Base-by-base conservation (phyloP, 2,113 vertebrate genomes). In the Eulemur rufifrons region DNA sequence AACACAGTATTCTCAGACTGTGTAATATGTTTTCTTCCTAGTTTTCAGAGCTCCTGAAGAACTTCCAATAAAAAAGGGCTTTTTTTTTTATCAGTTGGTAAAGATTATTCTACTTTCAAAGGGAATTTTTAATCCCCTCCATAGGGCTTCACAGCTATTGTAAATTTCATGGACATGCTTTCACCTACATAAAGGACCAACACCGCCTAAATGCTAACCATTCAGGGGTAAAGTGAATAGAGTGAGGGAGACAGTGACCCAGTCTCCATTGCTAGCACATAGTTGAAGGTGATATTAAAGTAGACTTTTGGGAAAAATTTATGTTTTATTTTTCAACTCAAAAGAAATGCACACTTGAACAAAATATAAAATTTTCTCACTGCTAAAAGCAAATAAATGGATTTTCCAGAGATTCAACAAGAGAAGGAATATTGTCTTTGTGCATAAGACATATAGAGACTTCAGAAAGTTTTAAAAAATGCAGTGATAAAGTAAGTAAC, bases 351-450 rank as follows among this genome's bases (percentile, higher is more conserved):
- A 25, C 66, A 80, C 20, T 87, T 91, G 21, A 93, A 68, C 56
- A 97, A 93, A 91, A 96, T 76, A 68, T 25, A 64, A 63, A 52
- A 82, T 0, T 34, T 85, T 96, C 89, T 17, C 94, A 88, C 6
- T 37, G 47, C 37, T 80, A 82, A 87, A 88, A 89, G 73, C 29
- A 88, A 90, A 50, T 64, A 92, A 87, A 66, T 86, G 25, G 29
- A 97, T 95, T 92, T 97, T 78, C 39, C 66, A 96, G 34, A 85
- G 42, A 47, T 45, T 92, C 61, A 64, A 45, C 94, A 90, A 87
- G 37, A 68, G 95, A 94, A 63, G 76, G 52, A 76, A 13, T 74
- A 77, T 87, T 86, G 82, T 32, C 56, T 97, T 89, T 94, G 21
- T 89, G 61, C 39, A 54, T 59, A 87, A 50, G 4, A 71, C 52